Base-by-base conservation (phyloP, 2,888 invertebrate genomes). In the Melolontha melolontha region DNA sequence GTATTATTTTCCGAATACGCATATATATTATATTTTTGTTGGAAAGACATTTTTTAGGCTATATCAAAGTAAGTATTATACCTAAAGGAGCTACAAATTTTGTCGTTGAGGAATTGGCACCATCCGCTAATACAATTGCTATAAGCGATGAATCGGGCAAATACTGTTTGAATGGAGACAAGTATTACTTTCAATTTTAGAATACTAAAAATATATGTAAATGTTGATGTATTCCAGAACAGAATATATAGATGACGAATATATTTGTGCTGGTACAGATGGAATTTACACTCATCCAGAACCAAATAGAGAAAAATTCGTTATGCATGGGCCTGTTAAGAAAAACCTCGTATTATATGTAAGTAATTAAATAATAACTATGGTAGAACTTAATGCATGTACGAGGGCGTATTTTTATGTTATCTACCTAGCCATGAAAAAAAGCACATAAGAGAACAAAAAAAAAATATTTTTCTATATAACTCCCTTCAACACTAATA, bases 91-190 rank as follows among this genome's bases (percentile, higher is more conserved):
- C 88, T 8, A 81, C 88, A 51, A 90, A 89, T 75, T 85, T 91
- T 40, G 80, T 85, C 39, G 83, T 90, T 27, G 87, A 88, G 76
- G 90, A 91, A 77, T 77, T 85, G 42, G 82, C 78, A 2, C 84
- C 85, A 5, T 85, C 86, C 0, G 80, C 80, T 44, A 90, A 90
- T 78, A 87, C 85, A 47, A 84, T 90, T 67, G 89, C 89, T 0
- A 83, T 90, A 50, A 73, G 77, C 27, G 85, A 85, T 69, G 80
- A 85, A 75, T 81, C 82, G 5, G 82, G 83, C 64, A 83, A 85
- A 42, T 90, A 86, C 78, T 88, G 85, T 77, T 82, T 91, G 44
- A 90, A 91, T 79, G 89, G 88, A 40, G 84, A 88, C 76, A 87
- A 87, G 89, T 90, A 80, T 80, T n/a, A 84, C 82, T 41, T 40